Evolutionary conservation across 2,888 invertebrate genomes (phyloP).

Genomic region (Catocala nupta): DNA sequence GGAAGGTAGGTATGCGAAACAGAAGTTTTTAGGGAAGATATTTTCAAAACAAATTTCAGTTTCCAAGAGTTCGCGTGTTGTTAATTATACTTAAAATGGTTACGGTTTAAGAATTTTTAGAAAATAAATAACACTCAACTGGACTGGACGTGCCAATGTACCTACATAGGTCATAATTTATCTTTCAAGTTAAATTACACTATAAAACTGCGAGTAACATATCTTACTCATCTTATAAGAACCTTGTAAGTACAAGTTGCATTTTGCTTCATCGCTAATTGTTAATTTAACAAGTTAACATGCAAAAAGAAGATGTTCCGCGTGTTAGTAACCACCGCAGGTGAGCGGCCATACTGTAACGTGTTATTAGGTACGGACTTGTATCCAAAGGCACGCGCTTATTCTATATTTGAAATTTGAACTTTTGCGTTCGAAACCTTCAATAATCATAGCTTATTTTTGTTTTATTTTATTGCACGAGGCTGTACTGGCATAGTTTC

Average conservation of each 20-base stretch:
- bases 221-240: constrained; percentile 16
- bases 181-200: no score
- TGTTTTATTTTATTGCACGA: constrained; percentile 37
- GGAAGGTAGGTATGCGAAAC: constrained; percentile 20
- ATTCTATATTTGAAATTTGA: constrained; percentile 71
- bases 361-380: constrained; percentile 58
- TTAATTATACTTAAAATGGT: no score
- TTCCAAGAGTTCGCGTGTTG: neutral
- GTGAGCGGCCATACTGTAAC: constrained; percentile 56
- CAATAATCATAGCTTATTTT: constrained; percentile 53
- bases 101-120: no score
- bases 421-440: constrained; percentile 49
- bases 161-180: no score
- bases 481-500: constrained; percentile 15
- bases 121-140: no score
- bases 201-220: neutral
- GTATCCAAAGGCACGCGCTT: constrained; percentile 61
- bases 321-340: constrained; percentile 67
- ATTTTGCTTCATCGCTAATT: constrained; percentile 40
- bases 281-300: constrained; percentile 50
- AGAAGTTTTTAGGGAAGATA: constrained; percentile 7
- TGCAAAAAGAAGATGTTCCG: constrained; percentile 63
- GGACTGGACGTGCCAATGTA: no score
- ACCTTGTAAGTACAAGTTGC: constrained; percentile 36
- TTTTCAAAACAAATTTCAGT: constrained; percentile 16